Percentiles rank a stretch among this genome's conserved stretches.
Evolutionary conservation across 2,113 vertebrate genomes (phyloP).

Genomic region (Callorhinus ursinus): DNA sequence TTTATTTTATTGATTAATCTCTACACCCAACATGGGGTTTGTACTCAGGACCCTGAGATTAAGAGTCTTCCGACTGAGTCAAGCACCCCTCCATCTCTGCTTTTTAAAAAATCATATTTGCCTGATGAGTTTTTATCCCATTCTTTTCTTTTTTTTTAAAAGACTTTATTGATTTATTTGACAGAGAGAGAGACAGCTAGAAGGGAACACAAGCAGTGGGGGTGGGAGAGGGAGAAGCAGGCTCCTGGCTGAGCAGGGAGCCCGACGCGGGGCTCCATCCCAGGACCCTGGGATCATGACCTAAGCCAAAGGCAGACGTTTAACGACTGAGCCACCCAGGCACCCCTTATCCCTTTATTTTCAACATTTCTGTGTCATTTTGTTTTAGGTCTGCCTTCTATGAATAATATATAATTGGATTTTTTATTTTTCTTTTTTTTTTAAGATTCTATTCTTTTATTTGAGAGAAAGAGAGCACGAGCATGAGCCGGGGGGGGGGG

Average conservation of each 20-base stretch:
- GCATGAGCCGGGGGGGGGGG: not conserved
- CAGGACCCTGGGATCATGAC: no score
- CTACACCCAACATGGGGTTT: not conserved
- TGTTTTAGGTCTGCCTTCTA: not conserved
- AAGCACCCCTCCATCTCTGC: not conserved
- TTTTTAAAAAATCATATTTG: not conserved
- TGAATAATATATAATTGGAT: not conserved
- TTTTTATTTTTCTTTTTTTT: not conserved
- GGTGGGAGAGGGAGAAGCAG: no score
- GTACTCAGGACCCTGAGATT: not conserved
- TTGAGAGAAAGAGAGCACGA: not conserved
- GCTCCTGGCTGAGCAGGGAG: no score
- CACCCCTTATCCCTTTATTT: not conserved
- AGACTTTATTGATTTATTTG: no score
- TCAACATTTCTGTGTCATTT: not conserved
- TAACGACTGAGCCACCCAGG: no score
- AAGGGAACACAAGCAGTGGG: no score
- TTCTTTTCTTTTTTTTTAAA: not conserved
- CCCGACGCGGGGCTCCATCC: no score
- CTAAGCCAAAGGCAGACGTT: no score
- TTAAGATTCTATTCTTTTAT: not conserved
- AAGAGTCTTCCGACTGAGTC: not conserved
- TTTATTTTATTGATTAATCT: not conserved
- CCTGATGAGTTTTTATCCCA: not conserved
- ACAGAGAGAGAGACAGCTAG: no score